Evolutionary conservation across 2,113 vertebrate genomes (phyloP).

Genomic region (Triplophysa siluroides): DNA sequence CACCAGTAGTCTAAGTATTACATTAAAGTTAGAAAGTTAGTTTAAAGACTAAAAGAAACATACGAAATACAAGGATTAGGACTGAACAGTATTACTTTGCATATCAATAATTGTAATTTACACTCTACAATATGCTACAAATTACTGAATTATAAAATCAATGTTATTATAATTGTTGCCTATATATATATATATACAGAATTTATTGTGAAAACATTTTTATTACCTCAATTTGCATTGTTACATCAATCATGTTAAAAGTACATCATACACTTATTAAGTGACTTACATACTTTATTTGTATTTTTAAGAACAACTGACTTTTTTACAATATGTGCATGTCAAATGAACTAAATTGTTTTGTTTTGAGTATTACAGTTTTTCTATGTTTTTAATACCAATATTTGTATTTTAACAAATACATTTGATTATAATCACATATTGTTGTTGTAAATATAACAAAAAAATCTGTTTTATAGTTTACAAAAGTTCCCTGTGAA

Average conservation of each 20-base stretch:
- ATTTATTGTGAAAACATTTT: too few species aligned
- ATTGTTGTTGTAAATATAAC: constrained; percentile 40
- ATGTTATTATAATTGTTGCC: not conserved
- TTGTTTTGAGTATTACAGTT: constrained; percentile 33
- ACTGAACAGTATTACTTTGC: too few species aligned
- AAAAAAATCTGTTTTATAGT: constrained; percentile 21
- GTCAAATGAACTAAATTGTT: constrained; percentile 27
- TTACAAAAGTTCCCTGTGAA: constrained; percentile 25
- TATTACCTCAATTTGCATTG: too few species aligned
- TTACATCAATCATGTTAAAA: constrained; percentile 19
- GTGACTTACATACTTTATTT: constrained; percentile 5
- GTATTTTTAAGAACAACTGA: too few species aligned
- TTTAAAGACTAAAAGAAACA: not conserved
- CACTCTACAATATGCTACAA: constrained; percentile 3
- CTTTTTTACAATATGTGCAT: constrained; percentile 23
- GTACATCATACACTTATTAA: constrained; percentile 1
- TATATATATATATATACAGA: too few species aligned
- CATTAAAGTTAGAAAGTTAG: not conserved
- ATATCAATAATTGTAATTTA: too few species aligned
- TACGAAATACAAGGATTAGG: not conserved
- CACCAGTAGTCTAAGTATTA: not conserved
- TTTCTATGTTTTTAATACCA: constrained; percentile 24
- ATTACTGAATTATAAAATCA: not conserved
- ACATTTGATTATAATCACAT: constrained; percentile 33
- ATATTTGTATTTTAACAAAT: constrained; percentile 35